Conservation (phyloP, 2,797 vertebrate genomes). For the Masticophis lateralis region DNA sequence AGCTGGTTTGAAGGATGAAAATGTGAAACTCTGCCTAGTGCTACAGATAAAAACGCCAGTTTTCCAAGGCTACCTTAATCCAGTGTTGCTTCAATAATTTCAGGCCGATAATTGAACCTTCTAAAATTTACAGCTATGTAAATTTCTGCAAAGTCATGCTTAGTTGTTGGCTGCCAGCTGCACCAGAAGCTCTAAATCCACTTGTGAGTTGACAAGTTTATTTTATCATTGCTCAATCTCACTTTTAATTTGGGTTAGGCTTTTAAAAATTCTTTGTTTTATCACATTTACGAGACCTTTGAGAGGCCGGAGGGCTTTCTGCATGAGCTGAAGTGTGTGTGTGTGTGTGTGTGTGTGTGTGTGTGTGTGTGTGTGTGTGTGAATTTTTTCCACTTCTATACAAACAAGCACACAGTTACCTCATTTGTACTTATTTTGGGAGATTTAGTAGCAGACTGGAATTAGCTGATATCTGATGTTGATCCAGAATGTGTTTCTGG, state of each 20-base stretch:
- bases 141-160: not conserved
- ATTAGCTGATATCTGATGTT: not conserved
- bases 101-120: not conserved
- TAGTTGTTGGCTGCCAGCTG: not conserved
- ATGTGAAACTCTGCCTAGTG: not conserved
- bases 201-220: not conserved
- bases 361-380: too few relatives aligned
- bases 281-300: not conserved
- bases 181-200: not conserved
- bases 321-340: not conserved
- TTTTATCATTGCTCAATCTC: not conserved
- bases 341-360: too few relatives aligned
- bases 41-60: not conserved
- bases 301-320: not conserved
- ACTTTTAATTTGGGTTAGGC: not conserved
- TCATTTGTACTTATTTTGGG: not conserved
- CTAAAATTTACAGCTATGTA: not conserved
- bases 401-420: not conserved
- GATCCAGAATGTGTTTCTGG: not conserved
- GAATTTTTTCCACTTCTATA: not conserved
- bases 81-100: not conserved
- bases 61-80: not conserved
- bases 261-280: not conserved
- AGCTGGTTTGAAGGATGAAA: not conserved
- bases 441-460: not conserved